Conservation (phyloP, 2,888 invertebrate genomes). For the Octonoba sinensis region DNA sequence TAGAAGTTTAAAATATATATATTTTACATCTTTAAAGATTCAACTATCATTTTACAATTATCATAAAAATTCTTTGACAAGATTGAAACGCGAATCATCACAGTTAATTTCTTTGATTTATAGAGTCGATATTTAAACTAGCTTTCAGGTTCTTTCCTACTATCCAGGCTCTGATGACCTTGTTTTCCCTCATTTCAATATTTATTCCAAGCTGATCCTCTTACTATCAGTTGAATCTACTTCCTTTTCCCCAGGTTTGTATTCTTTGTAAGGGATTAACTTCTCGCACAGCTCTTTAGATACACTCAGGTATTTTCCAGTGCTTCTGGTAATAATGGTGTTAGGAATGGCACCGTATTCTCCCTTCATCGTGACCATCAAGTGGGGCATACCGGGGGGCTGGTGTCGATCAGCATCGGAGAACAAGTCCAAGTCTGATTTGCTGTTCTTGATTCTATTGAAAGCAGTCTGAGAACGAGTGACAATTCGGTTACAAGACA, state of each 20-base stretch:
- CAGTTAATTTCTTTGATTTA: too few species aligned
- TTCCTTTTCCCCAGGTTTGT: not conserved
- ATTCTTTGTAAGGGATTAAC: conserved; percentile 11
- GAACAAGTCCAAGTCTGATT: conserved; percentile 30
- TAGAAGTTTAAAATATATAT: too few species aligned
- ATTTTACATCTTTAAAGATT: too few species aligned
- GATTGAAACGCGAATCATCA: too few species aligned
- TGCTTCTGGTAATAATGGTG: conserved; percentile 31
- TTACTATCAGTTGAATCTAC: too few species aligned
- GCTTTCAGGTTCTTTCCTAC: too few species aligned
- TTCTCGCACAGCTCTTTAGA: conserved; percentile 12
- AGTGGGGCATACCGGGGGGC: conserved; percentile 18
- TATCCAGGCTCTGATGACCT: too few species aligned
- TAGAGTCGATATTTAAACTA: too few species aligned
- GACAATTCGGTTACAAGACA: conserved; percentile 20
- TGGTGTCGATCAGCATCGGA: conserved; percentile 6
- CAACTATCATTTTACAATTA: too few species aligned
- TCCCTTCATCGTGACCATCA: conserved; percentile 27
- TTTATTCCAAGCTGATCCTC: too few species aligned
- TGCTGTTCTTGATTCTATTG: conserved; percentile 9
- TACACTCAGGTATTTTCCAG: not conserved
- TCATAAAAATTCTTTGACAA: too few species aligned
- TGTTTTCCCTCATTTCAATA: too few species aligned
- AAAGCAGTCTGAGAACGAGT: conserved; percentile 39
- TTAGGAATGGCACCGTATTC: conserved; percentile 10